A percentile compares a stretch with the other conserved stretches of the same genome.
phyloP scores from a whole-genome alignment of 2,113 vertebrate species.

The Chascanopsetta lugubris region DNA sequence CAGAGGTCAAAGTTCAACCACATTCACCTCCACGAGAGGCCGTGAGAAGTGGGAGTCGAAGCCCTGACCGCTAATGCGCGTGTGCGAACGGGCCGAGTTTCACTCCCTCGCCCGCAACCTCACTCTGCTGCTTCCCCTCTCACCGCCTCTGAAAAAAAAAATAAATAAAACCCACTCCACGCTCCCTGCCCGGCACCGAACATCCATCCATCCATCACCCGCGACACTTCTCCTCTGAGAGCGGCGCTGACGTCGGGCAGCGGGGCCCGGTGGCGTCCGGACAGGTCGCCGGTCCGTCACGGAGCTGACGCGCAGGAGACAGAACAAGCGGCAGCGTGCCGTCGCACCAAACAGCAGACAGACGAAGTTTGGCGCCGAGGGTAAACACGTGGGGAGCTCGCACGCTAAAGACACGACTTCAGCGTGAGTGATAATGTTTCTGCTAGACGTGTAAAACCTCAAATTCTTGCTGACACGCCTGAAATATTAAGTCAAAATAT shows the following conservation, averaged over 20 bases:
- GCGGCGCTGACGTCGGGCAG: too few species aligned
- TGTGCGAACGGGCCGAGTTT: too few species aligned
- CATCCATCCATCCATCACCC: background rate
- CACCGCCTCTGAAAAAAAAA: too few species aligned
- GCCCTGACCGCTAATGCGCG: too few species aligned
- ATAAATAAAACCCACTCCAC: too few species aligned
- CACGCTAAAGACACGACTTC: background rate
- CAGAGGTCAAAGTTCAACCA: too few species aligned
- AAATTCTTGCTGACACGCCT: background rate
- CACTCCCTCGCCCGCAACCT: too few species aligned
- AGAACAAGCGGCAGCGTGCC: background rate
- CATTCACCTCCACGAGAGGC: too few species aligned
- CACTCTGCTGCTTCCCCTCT: too few species aligned
- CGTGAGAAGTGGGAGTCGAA: too few species aligned
- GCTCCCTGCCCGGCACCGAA: background rate
- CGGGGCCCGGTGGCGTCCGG: background rate
- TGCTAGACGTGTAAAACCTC: background rate
- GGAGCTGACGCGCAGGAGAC: background rate
- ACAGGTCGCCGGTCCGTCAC: background rate
- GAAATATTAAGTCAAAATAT: background rate
- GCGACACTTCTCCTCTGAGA: too few species aligned
- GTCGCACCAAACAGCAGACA: background rate
- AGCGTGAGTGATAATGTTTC: background rate
- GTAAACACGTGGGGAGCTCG: background rate
- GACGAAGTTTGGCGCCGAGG: background rate